A percentile compares a stretch with the other conserved stretches of the same genome.
Conservation (phyloP, 2,888 invertebrate species). For the Ypsolopha sequella region DNA sequence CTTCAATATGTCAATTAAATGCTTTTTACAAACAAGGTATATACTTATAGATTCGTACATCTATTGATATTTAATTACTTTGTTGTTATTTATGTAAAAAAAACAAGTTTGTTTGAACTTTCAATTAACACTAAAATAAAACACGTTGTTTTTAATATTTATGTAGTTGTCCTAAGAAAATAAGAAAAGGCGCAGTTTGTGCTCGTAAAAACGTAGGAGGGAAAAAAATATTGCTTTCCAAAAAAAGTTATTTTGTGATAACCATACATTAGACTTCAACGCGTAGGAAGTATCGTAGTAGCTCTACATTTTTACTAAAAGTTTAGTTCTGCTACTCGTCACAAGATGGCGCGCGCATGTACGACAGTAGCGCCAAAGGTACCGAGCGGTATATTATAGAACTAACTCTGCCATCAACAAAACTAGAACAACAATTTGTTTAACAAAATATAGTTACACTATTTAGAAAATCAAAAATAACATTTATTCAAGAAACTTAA, state of each 20-base stretch:
- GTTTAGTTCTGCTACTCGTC: constrained; percentile 34
- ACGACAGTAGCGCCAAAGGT: not conserved
- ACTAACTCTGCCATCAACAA: not conserved
- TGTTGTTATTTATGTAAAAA: not conserved
- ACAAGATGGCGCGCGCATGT: constrained; percentile 28
- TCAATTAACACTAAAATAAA: not conserved
- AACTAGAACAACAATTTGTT: not conserved
- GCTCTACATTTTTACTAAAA: constrained; percentile 3
- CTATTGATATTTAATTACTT: not conserved
- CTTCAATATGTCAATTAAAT: too few species aligned
- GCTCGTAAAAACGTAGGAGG: too few species aligned
- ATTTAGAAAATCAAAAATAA: not conserved
- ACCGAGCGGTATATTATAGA: not conserved
- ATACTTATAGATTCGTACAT: too few species aligned
- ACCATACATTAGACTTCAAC: too few species aligned
- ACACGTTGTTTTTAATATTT: not conserved
- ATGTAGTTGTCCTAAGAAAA: too few species aligned
- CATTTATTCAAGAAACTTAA: constrained; percentile 1
- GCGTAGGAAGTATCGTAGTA: not conserved
- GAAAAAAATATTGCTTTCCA: too few species aligned
- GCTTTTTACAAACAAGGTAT: too few species aligned
- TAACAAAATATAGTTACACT: not conserved
- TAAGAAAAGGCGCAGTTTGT: too few species aligned
- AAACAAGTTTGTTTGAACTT: not conserved
- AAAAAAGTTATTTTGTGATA: too few species aligned